Conservation (phyloP, 2,888 invertebrate genomes). For the Eumerus sabulonum region DNA sequence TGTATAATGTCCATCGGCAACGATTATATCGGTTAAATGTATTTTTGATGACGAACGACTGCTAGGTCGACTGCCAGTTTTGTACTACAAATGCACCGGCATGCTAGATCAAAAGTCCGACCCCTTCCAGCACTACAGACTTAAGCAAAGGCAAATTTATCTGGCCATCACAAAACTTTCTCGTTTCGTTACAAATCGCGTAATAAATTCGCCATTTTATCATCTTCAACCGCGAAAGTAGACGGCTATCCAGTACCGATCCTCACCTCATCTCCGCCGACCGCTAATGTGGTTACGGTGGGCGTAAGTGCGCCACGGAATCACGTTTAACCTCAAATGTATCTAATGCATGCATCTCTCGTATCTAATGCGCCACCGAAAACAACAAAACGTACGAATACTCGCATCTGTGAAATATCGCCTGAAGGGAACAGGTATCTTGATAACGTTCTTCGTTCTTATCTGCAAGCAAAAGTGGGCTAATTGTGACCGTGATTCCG, state of each 20-base stretch:
- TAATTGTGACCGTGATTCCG: constrained; percentile 62
- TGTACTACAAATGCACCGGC: constrained; percentile 26
- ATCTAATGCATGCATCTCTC: constrained; percentile 58
- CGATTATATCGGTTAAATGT: constrained; percentile 24
- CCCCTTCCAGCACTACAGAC: too few species aligned
- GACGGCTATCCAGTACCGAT: not conserved
- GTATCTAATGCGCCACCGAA: constrained; percentile 60
- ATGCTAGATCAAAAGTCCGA: too few species aligned
- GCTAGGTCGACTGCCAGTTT: constrained; percentile 59
- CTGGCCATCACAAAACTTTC: constrained; percentile 43
- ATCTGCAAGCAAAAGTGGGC: constrained; percentile 59
- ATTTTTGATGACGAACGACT: constrained; percentile 21
- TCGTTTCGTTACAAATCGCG: constrained; percentile 62
- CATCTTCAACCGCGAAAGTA: constrained; percentile 48
- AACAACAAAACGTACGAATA: constrained; percentile 7
- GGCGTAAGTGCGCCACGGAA: constrained; percentile 55
- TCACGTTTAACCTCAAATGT: constrained; percentile 57
- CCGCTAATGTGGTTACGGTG: constrained; percentile 22
- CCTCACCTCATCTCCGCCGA: not conserved
- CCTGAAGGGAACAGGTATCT: constrained; percentile 64
- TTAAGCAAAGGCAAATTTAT: too few species aligned
- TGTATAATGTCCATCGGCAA: constrained; percentile 32
- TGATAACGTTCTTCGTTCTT: constrained; percentile 64
- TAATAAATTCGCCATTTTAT: constrained; percentile 49
- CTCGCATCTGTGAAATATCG: constrained; percentile 26